Percentiles rank a stretch among this genome's conserved stretches.
phyloP scores from a whole-genome alignment of 2,113 vertebrate species.

The Thunnus maccoyii region DNA sequence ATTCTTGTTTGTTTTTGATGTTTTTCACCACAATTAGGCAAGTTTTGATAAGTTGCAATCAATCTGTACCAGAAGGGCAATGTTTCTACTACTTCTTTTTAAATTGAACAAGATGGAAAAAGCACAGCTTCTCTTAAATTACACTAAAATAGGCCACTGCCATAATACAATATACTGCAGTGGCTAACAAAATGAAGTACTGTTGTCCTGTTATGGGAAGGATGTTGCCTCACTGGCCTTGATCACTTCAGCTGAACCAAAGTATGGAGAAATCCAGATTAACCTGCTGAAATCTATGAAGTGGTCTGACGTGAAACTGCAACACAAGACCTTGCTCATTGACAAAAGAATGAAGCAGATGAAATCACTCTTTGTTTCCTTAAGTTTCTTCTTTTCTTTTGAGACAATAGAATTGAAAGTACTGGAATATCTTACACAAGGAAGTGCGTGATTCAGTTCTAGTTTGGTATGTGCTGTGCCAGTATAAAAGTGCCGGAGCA shows the following conservation, averaged over 20 bases:
- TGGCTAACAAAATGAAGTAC: not conserved
- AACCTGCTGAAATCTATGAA: too few relatives aligned
- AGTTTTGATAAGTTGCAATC: too few relatives aligned
- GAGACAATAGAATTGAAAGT: conserved; percentile 1
- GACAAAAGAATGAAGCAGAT: not conserved
- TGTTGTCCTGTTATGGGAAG: not conserved
- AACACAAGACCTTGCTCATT: not conserved
- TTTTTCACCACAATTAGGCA: too few relatives aligned
- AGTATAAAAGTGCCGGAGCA: conserved; percentile 45
- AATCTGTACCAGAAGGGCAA: too few relatives aligned
- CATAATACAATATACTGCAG: too few relatives aligned
- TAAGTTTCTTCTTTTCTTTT: not conserved
- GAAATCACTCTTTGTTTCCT: not conserved
- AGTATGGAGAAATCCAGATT: not conserved
- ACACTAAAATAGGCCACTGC: not conserved
- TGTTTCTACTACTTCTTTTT: not conserved
- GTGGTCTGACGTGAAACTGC: not conserved
- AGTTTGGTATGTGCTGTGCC: not conserved
- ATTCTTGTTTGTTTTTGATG: too few relatives aligned
- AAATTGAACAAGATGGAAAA: not conserved
- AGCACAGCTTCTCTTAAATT: not conserved
- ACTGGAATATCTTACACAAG: conserved; percentile 21
- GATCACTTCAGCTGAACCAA: not conserved
- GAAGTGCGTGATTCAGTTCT: conserved; percentile 15
- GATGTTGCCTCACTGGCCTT: not conserved